Evolutionary conservation across 2,113 vertebrate genomes (phyloP).

Genomic region (Indri indri): DNA sequence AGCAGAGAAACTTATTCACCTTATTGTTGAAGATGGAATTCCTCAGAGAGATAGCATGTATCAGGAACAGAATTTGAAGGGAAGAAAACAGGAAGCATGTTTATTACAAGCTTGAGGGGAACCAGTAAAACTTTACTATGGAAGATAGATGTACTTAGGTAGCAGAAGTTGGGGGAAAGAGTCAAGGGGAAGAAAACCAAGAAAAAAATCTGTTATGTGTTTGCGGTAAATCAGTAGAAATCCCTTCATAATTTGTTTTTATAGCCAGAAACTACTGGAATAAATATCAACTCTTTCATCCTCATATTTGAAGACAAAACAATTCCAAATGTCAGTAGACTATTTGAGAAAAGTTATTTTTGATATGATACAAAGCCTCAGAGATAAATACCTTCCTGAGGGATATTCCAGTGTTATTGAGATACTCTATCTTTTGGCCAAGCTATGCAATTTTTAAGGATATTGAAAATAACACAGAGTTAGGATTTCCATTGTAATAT

Average conservation of each 20-base stretch:
- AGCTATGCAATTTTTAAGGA: neutral
- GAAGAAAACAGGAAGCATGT: neutral
- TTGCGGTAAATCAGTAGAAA: neutral
- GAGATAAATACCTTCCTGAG: neutral
- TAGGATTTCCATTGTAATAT: neutral
- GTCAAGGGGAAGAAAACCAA: neutral
- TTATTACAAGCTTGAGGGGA: neutral
- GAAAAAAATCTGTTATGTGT: neutral
- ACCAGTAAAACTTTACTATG: neutral
- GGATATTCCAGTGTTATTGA: neutral
- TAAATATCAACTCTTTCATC: neutral
- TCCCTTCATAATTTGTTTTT: neutral
- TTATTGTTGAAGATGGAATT: neutral
- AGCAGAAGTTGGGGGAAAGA: neutral
- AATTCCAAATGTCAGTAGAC: neutral
- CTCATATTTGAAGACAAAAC: constrained; percentile 12
- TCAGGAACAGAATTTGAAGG: neutral
- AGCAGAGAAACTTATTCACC: neutral
- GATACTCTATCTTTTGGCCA: neutral
- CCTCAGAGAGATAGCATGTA: neutral
- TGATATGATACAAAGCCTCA: neutral
- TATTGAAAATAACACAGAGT: neutral
- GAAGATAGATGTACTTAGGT: neutral
- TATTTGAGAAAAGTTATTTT: neutral
- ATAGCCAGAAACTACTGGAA: neutral